Percentiles rank a stretch among this genome's conserved stretches.
Conservation (phyloP, 2,113 vertebrate genomes). For the Mirza zaza region DNA sequence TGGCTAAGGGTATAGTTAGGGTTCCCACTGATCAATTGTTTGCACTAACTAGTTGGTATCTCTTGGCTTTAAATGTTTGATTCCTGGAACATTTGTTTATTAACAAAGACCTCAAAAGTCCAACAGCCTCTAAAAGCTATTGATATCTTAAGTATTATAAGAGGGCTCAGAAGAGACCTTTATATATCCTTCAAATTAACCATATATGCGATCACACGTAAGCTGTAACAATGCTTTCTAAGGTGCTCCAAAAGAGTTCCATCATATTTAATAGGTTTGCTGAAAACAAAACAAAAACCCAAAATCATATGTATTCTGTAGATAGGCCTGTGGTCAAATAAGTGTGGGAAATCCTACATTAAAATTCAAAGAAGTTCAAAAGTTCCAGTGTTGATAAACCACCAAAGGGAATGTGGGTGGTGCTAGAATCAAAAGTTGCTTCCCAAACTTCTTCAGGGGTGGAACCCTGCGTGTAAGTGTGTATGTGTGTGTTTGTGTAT, state of each 20-base stretch:
- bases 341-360: background rate
- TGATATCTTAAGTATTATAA: background rate
- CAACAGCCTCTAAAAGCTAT: background rate
- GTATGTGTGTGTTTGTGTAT: background rate
- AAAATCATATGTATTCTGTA: background rate
- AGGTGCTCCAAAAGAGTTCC: background rate
- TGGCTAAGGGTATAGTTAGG: background rate
- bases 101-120: constrained; percentile 15
- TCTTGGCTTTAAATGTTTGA: constrained; percentile 34
- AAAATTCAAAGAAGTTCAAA: background rate
- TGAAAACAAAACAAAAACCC: background rate
- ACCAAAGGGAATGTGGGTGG: background rate
- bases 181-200: background rate
- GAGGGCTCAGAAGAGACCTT: background rate
- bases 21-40: background rate
- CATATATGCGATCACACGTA: background rate
- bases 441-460: background rate
- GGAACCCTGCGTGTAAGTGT: background rate
- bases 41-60: background rate
- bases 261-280: background rate
- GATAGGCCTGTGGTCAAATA: background rate
- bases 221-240: background rate
- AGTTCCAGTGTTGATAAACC: background rate
- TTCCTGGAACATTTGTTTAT: constrained; percentile 11
- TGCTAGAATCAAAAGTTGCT: background rate